Evolutionary conservation across 2,113 vertebrate species (phyloP), one percentile per base, ranked within the genome.

Genomic region (Phaetusa simplex): DNA sequence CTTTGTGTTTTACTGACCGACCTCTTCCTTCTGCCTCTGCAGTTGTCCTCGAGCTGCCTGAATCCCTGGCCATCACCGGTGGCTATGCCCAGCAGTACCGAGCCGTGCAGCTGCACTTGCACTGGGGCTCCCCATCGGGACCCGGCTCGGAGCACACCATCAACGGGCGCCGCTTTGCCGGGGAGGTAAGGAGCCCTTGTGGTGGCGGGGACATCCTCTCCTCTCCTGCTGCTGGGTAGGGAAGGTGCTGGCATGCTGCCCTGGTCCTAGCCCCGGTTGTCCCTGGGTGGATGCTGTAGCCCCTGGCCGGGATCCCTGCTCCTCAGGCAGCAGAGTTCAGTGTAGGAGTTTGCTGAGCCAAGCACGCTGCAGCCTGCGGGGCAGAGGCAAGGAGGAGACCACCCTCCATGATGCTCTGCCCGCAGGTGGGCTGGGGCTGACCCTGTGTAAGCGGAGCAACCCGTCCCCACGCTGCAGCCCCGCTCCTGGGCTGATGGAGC

Each of bases 31-130:
- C 24, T 56, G 56, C 42, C 21, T 18, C 34, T 19, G 9, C 95
- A 99, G 98, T 98, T 77, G 36, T 96, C 34, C 96, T 99, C 1
- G 82, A 93, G 4, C 96, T 99, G 69, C 98, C 98, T 0, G 67
- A 70, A 2, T 95, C 97, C 3, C 91, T 99, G 93, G 92, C 96
- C 62, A 96, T 98, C 92, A 77, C 90, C 3, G 92, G 97, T 2
- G 97, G 97, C 67, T 98, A 98, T 19, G 91, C 97, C 6, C 96
- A 94, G 77, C 97, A 97, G n/a, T 98, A 98, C 93, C 81, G 70
- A 32, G 98, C 98, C 0, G 64, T 55, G 61, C 98, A 99, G 90
- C 74, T 98, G 67, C 98, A 99, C 62, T 93, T 99, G 92, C 98
- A 98, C 85, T 98, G 98, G 98, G 98, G 98, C 0, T 94, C 97